Evolutionary conservation across 2,888 invertebrate genomes (phyloP), one percentile per base, ranked within the genome.

Genomic region (Drosophila birchii): DNA sequence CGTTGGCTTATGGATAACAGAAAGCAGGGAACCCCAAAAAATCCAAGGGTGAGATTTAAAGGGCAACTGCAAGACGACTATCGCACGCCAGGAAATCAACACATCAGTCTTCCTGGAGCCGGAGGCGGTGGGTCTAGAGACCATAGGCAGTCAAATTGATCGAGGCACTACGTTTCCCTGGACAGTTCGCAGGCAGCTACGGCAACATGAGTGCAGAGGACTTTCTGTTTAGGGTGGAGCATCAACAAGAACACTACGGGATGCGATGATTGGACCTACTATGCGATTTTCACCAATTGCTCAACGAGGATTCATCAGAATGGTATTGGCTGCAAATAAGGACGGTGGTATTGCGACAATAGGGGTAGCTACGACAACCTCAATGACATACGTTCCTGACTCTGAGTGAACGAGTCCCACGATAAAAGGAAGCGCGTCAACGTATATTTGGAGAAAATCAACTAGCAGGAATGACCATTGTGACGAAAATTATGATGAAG

Each of bases 371-470:
- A 45, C 3, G 44, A 45, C 8, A 7, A 23, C 14, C 8, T 45
- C 16, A 16, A 45, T 6, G 54, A 39, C 6, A 54, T 0, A n/a
- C n/a, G 2, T 29, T 26, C 6, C 2, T 29, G 5, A 78, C 67
- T 38, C 18, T 47, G 5, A 20, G 26, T 14, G 36, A 47, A 11
- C 8, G 58, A 14, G 26, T 58, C 2, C 58, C 38, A 0, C 9
- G 26, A 0, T 58, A 58, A 2, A 58, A 38, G 1, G 14, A 58
- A 26, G 26, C 26, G 5, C 26, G 26, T 2, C 26, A 45, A n/a
- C 26, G 26, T 6, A 58, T 57, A 8, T 58, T 58, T 23, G 14
- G 26, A 2, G 26, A 47, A 2, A 47, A 58, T 1, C 55, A 55
- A 9, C 18, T 58, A 2, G 47, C 58, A 8, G 58, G 36, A 11